Conservation (phyloP, 2,113 vertebrate genomes). For the Hipposideros armiger region DNA sequence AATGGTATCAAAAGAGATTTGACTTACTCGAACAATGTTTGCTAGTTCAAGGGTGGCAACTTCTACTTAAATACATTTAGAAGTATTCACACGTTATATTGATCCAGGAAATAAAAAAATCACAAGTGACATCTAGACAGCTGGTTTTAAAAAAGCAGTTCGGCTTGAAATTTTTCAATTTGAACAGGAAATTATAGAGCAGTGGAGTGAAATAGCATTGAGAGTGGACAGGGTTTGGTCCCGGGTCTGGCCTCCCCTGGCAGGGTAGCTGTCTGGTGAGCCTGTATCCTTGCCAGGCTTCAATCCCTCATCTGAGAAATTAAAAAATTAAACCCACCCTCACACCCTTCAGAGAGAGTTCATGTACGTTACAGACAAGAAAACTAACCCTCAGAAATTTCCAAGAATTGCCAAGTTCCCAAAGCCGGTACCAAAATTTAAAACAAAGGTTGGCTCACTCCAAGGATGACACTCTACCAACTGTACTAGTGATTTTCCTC, state of each 20-base stretch:
- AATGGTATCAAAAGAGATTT: not conserved
- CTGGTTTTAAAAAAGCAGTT: constrained; percentile 51
- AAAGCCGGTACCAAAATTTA: not conserved
- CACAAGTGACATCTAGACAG: constrained; percentile 54
- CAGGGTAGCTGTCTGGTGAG: not conserved
- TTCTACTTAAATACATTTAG: constrained; percentile 13
- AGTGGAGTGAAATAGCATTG: not conserved
- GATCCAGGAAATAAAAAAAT: constrained; percentile 58
- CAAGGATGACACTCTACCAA: not conserved
- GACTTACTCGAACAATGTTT: not conserved
- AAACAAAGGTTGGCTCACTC: not conserved
- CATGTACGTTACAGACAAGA: not conserved
- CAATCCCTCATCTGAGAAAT: constrained; percentile 45
- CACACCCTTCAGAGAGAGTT: not conserved
- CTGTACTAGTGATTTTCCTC: not conserved
- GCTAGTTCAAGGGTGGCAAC: not conserved
- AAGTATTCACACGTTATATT: constrained; percentile 32
- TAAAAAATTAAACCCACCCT: constrained; percentile 15
- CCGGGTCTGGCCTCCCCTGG: not conserved
- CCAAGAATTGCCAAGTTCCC: not conserved
- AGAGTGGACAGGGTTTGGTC: not conserved
- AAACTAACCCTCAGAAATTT: not conserved
- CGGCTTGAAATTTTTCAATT: constrained; percentile 40
- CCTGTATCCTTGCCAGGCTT: not conserved
- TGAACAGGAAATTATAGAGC: constrained; percentile 58